phyloP scores from a whole-genome alignment of 2,797 vertebrate species.

The Carapus acus region DNA sequence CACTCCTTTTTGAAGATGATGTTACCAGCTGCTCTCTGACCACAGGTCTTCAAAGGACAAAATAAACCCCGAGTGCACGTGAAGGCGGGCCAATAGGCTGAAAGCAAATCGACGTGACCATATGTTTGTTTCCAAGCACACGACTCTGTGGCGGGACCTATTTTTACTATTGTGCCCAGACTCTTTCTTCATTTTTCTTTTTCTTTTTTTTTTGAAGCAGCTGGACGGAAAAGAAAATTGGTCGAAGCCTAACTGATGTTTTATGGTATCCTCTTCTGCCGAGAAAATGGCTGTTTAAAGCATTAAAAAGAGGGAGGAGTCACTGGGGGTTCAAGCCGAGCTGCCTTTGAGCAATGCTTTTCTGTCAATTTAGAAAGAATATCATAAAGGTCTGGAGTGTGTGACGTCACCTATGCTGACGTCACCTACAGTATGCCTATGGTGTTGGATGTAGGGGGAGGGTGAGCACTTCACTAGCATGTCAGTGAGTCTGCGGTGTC shows the following conservation, averaged over 20 bases:
- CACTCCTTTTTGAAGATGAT: slow-evolving; percentile 60
- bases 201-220: slow-evolving; percentile 70
- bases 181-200: slow-evolving; percentile 71
- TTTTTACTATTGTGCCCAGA: slow-evolving; percentile 77
- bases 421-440: too few species aligned
- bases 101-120: slow-evolving; percentile 69
- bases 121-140: slow-evolving; percentile 76
- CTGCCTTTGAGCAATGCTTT: slow-evolving; percentile 40
- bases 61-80: slow-evolving; percentile 67
- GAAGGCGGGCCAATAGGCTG: slow-evolving; percentile 63
- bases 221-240: slow-evolving; percentile 75
- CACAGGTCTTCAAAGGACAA: slow-evolving; percentile 71
- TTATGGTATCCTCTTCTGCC: slow-evolving; percentile 74
- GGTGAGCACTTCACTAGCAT: too few species aligned
- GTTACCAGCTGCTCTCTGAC: slow-evolving; percentile 65
- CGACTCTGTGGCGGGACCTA: slow-evolving; percentile 69
- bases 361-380: slow-evolving; percentile 42
- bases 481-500: too few species aligned
- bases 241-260: slow-evolving; percentile 70
- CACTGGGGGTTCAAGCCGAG: slow-evolving; percentile 51
- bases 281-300: slow-evolving; percentile 70
- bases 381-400: too few species aligned
- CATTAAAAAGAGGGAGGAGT: slow-evolving; percentile 73
- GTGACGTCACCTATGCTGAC: too few species aligned
- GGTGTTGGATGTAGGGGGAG: too few species aligned